phyloP scores from a whole-genome alignment of 2,888 invertebrate genomes.

The Protodeltote pygarga region DNA sequence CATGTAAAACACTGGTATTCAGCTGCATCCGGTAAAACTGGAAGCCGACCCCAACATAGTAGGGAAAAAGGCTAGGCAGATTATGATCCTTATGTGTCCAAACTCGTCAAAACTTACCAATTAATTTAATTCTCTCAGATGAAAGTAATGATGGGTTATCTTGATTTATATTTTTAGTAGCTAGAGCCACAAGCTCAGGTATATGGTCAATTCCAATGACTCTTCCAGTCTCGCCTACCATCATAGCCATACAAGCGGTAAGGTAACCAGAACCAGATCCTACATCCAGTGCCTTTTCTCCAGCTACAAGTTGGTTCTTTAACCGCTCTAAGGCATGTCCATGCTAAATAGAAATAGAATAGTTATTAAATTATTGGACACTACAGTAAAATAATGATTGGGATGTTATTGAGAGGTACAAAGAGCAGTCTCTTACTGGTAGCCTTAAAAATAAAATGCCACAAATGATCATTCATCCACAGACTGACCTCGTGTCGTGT shows the following conservation, averaged over 20 bases:
- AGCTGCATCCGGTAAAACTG: no score
- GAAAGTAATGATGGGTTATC: conserved; percentile 91
- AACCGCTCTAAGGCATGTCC: conserved; percentile 96
- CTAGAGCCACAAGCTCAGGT: conserved; percentile 91
- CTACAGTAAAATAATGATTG: neutral
- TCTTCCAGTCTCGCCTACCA: conserved; percentile 90
- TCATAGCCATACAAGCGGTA: conserved; percentile 95
- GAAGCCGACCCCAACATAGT: no score
- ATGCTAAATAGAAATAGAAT: conserved; percentile 87
- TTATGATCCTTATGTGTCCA: no score
- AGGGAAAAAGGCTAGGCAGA: no score
- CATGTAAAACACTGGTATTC: no score
- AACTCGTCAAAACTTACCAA: conserved; percentile 83
- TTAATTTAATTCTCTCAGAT: conserved; percentile 89
- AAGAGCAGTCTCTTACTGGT: no score
- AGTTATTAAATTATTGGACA: neutral
- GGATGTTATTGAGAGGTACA: no score
- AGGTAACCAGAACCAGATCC: conserved; percentile 98
- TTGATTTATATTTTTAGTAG: conserved; percentile 91
- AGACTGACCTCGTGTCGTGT: no score
- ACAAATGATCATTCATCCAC: no score
- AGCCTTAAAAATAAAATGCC: no score
- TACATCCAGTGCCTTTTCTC: conserved; percentile 94
- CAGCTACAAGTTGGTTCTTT: conserved; percentile 91
- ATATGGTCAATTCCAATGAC: conserved; percentile 97